A percentile compares a stretch with the other conserved stretches of the same genome.
Conservation (phyloP, 2,797 vertebrate genomes). For the Mycteria americana region DNA sequence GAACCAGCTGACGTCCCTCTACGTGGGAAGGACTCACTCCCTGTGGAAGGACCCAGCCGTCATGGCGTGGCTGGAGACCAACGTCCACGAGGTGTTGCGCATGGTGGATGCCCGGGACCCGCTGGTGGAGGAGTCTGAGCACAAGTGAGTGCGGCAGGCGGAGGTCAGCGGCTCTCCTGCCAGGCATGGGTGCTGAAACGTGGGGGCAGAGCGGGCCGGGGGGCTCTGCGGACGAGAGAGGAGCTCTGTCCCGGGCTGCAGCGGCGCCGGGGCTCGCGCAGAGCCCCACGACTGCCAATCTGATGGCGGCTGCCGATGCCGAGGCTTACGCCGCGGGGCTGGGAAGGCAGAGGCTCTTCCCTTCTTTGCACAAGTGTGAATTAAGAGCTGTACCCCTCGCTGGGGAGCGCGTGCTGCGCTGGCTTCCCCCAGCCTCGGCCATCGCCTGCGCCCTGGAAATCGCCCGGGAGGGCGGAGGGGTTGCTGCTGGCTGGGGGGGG, state of each 20-base stretch:
- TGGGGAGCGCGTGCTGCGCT: background rate
- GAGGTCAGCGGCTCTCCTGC: background rate
- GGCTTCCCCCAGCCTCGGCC: background rate
- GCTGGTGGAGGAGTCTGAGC: conserved; percentile 82
- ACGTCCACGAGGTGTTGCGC: conserved; percentile 81
- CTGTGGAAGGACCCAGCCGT: conserved; percentile 89
- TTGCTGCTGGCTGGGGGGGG: background rate
- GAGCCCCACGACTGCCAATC: background rate
- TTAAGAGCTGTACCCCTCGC: background rate
- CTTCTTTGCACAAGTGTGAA: rapidly evolving
- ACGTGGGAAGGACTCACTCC: conserved; percentile 84
- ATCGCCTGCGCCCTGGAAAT: background rate
- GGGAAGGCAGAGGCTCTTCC: background rate
- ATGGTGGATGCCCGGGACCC: conserved; percentile 83
- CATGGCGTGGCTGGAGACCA: conserved; percentile 92
- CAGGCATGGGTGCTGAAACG: background rate
- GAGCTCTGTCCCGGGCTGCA: background rate
- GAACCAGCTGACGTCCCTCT: conserved; percentile 87
- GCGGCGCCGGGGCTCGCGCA: background rate
- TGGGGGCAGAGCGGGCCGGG: rapidly evolving
- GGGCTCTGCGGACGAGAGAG: no score
- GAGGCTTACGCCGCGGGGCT: rapidly evolving
- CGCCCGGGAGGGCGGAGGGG: background rate
- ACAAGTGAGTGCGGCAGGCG: conserved; percentile 77
- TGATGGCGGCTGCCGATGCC: background rate